These are phyloP conservation scores for Penaeus vannamei DNA, from an alignment of 1,140 invertebrate species.

Conservation along the genomic window DNA sequence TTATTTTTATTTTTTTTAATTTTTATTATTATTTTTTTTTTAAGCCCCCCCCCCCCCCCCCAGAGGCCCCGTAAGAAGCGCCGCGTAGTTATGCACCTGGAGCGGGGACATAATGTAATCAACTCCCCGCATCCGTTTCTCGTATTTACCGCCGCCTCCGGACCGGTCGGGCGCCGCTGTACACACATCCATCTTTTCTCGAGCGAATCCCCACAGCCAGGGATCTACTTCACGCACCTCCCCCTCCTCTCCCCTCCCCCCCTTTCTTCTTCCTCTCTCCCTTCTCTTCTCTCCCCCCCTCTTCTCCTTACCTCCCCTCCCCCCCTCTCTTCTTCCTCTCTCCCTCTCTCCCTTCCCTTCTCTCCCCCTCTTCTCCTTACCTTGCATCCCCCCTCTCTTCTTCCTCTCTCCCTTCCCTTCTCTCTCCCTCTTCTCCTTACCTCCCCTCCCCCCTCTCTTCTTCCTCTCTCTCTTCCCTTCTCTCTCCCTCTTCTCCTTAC, in stretches of 20 bases:
- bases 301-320: neutral
- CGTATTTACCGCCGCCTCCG: too few species aligned
- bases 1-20: neutral
- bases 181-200: neutral
- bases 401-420: neutral
- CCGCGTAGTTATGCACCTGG: too few species aligned
- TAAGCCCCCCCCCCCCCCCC: too few species aligned
- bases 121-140: too few species aligned
- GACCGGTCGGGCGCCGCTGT: neutral
- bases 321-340: conserved; percentile 25
- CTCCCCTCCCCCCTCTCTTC: neutral
- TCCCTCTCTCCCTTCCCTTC: neutral
- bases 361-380: neutral
- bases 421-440: neutral
- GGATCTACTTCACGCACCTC: neutral
- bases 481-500: neutral
- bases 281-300: too few species aligned
- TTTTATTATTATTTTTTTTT: too few species aligned
- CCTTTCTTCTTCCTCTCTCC: neutral
- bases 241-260: too few species aligned
- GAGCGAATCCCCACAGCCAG: neutral
- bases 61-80: too few species aligned
- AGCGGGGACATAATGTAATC: too few species aligned
- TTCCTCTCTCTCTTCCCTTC: neutral
- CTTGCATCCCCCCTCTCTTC: too few species aligned